Evolutionary conservation across 1,140 invertebrate genomes (phyloP).

Genomic region (Drosophila rufa): DNA sequence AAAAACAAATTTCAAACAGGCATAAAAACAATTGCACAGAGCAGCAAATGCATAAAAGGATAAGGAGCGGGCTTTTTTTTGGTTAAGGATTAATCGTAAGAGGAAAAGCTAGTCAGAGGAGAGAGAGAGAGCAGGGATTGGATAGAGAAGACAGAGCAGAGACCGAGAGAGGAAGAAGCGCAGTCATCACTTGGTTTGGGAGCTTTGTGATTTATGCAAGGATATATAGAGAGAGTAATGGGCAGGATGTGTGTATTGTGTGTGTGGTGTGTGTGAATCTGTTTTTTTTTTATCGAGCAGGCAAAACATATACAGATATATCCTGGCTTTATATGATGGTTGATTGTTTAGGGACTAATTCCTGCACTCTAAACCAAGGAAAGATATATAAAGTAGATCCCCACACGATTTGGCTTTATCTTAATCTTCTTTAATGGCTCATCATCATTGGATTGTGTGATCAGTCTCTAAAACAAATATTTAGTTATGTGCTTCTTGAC

Average conservation of each 20-base stretch:
- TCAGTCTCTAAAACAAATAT: conserved; percentile 72
- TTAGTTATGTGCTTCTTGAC: conserved; percentile 71
- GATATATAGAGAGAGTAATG: conserved; percentile 2
- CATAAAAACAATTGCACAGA: conserved; percentile 63
- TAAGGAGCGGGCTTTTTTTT: conserved; percentile 1
- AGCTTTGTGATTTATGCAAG: conserved; percentile 20
- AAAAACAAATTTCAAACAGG: conserved; percentile 84
- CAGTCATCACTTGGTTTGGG: conserved; percentile 3
- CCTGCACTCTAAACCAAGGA: conserved; percentile 4
- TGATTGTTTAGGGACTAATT: conserved; percentile 55
- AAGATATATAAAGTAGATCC: conserved; percentile 4
- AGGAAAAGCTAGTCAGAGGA: conserved; percentile 11
- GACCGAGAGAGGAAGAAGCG: conserved; percentile 6
- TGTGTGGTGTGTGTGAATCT: conserved; percentile 8
- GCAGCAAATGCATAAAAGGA: conserved; percentile 42
- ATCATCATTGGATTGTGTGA: not conserved
- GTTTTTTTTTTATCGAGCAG: conserved; percentile 17
- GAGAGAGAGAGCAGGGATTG: conserved; percentile 4
- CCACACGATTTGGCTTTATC: conserved; percentile 16
- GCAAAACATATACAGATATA: conserved; percentile 48
- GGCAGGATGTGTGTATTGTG: conserved; percentile 16
- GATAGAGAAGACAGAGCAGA: conserved; percentile 26
- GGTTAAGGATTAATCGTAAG: conserved; percentile 50
- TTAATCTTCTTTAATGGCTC: conserved; percentile 39
- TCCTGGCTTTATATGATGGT: conserved; percentile 62